Evolutionary conservation across 2,888 invertebrate species (phyloP).

Genomic region (Mimachlamys varia): DNA sequence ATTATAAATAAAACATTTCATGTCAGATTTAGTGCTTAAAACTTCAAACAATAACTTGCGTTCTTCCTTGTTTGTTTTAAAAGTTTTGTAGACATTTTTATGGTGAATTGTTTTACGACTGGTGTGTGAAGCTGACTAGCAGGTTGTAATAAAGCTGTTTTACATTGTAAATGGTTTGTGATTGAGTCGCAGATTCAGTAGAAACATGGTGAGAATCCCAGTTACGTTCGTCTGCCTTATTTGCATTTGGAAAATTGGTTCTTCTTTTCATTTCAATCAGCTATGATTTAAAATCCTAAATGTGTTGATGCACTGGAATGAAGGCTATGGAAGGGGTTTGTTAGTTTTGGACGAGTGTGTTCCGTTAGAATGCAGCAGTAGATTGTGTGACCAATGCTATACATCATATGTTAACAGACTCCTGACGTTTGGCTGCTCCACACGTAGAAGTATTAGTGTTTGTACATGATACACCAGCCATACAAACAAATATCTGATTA

Average conservation of each 20-base stretch:
- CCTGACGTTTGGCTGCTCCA: neutral
- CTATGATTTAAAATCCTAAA: slow-evolving; percentile 27
- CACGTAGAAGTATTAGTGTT: too few species aligned
- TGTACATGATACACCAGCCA: too few species aligned
- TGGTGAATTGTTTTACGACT: neutral
- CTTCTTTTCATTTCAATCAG: slow-evolving; percentile 31
- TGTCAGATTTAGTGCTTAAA: neutral
- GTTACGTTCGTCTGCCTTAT: neutral
- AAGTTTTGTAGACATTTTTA: neutral
- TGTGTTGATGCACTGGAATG: neutral
- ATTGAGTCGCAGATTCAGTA: neutral
- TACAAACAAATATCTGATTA: too few species aligned
- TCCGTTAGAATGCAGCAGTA: neutral
- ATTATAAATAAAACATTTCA: neutral
- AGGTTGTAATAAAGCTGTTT: neutral
- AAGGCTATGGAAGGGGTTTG: neutral
- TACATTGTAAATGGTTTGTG: slow-evolving; percentile 19
- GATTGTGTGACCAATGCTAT: neutral
- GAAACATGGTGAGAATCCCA: slow-evolving; percentile 25
- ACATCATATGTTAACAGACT: neutral
- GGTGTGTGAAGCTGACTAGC: neutral
- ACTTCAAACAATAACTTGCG: neutral
- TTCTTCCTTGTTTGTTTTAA: neutral
- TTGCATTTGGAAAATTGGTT: slow-evolving; percentile 17
- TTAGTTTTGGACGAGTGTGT: neutral